Percentiles rank a stretch among this genome's conserved stretches.
Evolutionary conservation across 2,113 vertebrate species (phyloP).

Genomic region (Prinia subflava): DNA sequence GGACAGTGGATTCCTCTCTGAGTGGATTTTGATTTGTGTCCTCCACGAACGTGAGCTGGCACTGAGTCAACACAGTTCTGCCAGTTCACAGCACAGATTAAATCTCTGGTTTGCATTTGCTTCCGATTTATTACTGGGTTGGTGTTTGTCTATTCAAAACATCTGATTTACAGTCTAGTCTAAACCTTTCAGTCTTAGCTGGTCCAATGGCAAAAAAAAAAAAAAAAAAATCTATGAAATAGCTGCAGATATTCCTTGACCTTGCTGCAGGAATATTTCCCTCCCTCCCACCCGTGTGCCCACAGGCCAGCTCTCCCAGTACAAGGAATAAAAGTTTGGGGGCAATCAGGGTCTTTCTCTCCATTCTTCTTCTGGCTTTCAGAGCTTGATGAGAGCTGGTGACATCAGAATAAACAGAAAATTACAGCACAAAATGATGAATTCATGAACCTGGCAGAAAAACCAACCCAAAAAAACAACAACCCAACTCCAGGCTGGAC

Average conservation of each 20-base stretch:
- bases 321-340: neutral
- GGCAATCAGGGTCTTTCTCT: neutral
- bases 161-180: neutral
- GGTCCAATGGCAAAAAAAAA: neutral
- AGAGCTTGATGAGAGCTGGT: neutral
- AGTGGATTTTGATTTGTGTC: neutral
- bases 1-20: neutral
- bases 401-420: neutral
- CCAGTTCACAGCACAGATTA: neutral
- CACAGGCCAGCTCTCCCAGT: slow-evolving; percentile 20
- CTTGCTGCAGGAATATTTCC: neutral
- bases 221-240: neutral
- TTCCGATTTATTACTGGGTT: neutral
- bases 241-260: neutral
- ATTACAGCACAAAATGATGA: neutral
- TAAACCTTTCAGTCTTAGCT: neutral
- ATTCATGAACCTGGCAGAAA: neutral
- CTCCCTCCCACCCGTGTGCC: neutral
- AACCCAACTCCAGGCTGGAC: neutral
- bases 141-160: neutral
- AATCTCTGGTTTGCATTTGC: neutral
- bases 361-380: neutral
- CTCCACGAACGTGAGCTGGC: neutral
- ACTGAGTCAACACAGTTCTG: neutral
- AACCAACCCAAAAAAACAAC: no score